phyloP scores from a whole-genome alignment of 2,888 invertebrate species.

The Incurvaria masculella region DNA sequence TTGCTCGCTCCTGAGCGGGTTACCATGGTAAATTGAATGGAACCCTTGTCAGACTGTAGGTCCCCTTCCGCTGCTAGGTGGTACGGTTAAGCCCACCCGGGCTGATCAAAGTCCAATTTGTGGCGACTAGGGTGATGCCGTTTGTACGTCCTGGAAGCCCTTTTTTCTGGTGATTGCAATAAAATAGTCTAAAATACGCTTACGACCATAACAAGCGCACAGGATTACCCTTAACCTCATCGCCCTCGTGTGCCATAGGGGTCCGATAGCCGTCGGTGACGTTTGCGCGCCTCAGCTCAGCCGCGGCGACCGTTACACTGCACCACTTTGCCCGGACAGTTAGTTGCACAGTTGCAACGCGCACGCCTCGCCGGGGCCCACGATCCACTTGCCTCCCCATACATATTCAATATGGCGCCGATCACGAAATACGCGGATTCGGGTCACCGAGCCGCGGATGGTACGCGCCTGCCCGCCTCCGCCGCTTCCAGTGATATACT shows the following conservation, averaged over 20 bases:
- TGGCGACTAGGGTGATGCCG: no score
- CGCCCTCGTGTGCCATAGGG: background rate
- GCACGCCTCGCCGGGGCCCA: background rate
- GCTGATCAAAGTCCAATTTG: no score
- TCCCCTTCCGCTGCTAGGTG: no score
- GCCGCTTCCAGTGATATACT: background rate
- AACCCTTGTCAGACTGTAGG: no score
- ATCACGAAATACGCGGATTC: slow-evolving; percentile 7
- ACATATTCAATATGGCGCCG: slow-evolving; percentile 8
- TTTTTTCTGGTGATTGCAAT: no score
- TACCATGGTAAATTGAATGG: no score
- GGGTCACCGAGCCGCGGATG: background rate
- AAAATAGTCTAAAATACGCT: no score
- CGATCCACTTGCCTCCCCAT: slow-evolving; percentile 3
- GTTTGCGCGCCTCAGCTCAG: slow-evolving; percentile 31
- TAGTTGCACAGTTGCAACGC: slow-evolving; percentile 16
- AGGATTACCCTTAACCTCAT: no score
- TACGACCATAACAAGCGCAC: no score
- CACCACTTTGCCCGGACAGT: slow-evolving; percentile 37
- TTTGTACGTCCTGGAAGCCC: no score
- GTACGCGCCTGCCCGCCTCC: background rate
- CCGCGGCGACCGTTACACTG: slow-evolving; percentile 38
- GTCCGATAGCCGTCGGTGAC: background rate
- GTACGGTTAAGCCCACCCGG: no score
- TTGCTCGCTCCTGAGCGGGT: no score